Evolutionary conservation across 2,888 invertebrate genomes (phyloP), one percentile per base, ranked within the genome.

Genomic region (Incurvaria masculella): DNA sequence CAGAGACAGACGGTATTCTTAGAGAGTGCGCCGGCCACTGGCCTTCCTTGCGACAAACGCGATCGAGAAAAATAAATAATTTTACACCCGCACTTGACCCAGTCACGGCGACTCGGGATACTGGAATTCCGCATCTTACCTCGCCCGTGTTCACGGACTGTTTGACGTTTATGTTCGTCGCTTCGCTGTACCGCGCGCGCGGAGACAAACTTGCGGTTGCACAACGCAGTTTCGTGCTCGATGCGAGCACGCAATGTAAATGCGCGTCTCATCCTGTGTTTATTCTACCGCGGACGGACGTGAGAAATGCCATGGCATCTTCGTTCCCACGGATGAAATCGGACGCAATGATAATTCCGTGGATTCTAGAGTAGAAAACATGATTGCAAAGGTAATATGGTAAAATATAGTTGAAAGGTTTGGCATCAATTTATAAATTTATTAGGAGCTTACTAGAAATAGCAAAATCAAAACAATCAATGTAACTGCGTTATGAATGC

Each of bases 1-100:
- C 75, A 80, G 79, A 80, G 74, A 76, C 72, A 70, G 64, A n/a
- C 73, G 81, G 81, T 86, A 86, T 86, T 86, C 83, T 85, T 86
- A 86, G 85, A 76, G 67, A 68, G 53, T 56, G 60, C 61, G 69
- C 76, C 75, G 74, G 78, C 69, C 72, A 79, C 68, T 71, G 72
- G 72, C 72, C 72, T 75, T 72, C 69, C 65, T 58, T 57, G 40
- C 39, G 47, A 33, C 44, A 19, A 59, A 62, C 60, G 60, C 59
- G 58, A 66, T 63, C 66, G 58, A 57, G 62, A 63, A 64, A 65
- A 67, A 56, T 57, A 64, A 65, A 66, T 65, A 62, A 60, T 52
- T n/a, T 56, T 58, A 61, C 60, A 58, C 55, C 73, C 76, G 76
- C 64, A 64, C 73, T 73, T 74, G 74, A 74, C 72, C 72, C 78